Percentiles rank a stretch among this genome's conserved stretches.
These are phyloP conservation scores for Pollimyrus isidori DNA, from an alignment of 2,113 vertebrate species.

Conservation along the genomic window DNA sequence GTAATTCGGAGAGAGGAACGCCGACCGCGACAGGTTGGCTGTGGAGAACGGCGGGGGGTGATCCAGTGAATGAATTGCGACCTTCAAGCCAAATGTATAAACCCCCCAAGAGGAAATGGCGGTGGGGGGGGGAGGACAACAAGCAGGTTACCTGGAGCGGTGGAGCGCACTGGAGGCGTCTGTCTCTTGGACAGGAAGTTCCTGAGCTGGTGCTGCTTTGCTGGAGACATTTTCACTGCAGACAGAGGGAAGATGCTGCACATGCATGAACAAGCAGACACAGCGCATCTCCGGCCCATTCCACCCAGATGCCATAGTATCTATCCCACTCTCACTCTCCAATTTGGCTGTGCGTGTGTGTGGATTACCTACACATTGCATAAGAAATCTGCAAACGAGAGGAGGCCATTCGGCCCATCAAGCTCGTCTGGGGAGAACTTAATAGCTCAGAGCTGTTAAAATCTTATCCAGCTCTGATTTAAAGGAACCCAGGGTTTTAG, in stretches of 20 bases:
- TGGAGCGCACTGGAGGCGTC: conserved; percentile 82
- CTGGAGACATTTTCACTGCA: conserved; percentile 75
- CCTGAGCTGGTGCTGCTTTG: conserved; percentile 82
- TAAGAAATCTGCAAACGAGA: too few relatives aligned
- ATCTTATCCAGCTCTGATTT: too few relatives aligned
- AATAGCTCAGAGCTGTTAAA: too few relatives aligned
- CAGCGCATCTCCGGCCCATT: background rate
- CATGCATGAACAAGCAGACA: background rate
- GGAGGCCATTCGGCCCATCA: too few relatives aligned
- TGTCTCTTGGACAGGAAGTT: conserved; percentile 91
- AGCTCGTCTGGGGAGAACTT: too few relatives aligned
- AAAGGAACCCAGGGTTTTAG: too few relatives aligned
- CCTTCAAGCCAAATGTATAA: background rate
- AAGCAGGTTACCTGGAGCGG: conserved; percentile 79
- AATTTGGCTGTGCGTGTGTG: background rate
- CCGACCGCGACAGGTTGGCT: conserved; percentile 87
- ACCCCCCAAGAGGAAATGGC: background rate
- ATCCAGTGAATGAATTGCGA: background rate
- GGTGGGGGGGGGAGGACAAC: background rate
- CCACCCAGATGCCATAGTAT: background rate
- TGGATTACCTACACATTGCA: background rate
- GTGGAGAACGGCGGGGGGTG: conserved; percentile 8
- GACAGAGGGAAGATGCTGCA: conserved; percentile 15
- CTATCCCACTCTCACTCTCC: background rate
- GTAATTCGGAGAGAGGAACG: conserved; percentile 84